Evolutionary conservation across 1,140 invertebrate species (phyloP), one percentile per base, ranked within the genome.

Genomic region (Ceratosolen fusciceps): DNA sequence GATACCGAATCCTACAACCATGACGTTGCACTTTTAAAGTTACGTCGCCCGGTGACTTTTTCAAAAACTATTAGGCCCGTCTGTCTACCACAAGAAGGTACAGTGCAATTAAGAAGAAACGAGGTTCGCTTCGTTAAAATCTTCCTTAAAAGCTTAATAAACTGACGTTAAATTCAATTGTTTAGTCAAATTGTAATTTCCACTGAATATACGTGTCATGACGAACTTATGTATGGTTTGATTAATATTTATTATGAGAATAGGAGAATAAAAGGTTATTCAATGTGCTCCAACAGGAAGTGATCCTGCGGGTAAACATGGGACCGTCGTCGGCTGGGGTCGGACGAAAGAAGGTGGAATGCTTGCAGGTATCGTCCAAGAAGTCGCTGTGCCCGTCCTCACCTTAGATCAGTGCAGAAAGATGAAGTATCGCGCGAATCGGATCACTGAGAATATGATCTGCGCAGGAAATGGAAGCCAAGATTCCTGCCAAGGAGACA

Each of bases 401-500:
- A 94, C 93, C 52, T 92, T 96, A 58, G 87, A 90, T 0, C 95
- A 96, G 85, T 97, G 96, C 84, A 90, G 94, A 52, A 93, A 93
- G 65, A 95, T 95, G 93, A 96, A 96, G 86, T 96, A 96, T 85
- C 91, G 94, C 72, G 94, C 95, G 1, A 93, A 93, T 12, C 91
- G 95, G 82, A 97, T 96, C 77, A 96, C 95, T 21, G 89, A 92
- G 74, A 96, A 95, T 85, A 96, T 96, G 96, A 85, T 95, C 74
- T 95, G 94, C 88, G 94, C 95, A 26, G 95, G 95, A 37, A 92
- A 93, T 83, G 94, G 95, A 34, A 93, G 92, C 12, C 93, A 94
- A 83, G 96, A 97, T 88, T 96, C 95, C 0, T 97, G 96, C 84
- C 96, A 93, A 84, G 95, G 95, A 3, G 95, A 96, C 84, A 95